phyloP scores from a whole-genome alignment of 92 coral and sea anemone genomes.

The Plumapathes pennacea region DNA sequence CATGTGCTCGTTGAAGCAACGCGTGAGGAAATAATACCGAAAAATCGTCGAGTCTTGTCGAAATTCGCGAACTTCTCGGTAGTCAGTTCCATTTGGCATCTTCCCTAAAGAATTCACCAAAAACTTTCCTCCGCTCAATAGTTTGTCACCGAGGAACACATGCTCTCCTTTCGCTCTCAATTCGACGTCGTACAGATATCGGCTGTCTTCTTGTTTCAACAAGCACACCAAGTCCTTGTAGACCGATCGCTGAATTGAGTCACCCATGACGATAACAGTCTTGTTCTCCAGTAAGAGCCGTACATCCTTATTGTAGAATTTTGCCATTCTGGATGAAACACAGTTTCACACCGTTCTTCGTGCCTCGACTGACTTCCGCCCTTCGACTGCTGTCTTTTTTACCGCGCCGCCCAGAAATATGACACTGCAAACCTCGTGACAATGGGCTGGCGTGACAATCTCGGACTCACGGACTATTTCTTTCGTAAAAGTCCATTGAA shows the following conservation, averaged over 20 bases:
- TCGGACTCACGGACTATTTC: no score
- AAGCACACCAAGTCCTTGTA: slow-evolving; percentile 91
- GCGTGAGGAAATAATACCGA: slow-evolving; percentile 77
- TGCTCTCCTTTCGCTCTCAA: slow-evolving; percentile 79
- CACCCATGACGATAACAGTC: slow-evolving; percentile 77
- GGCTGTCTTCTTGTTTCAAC: slow-evolving; percentile 59
- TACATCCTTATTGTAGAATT: slow-evolving; percentile 60
- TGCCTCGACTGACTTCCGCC: no score
- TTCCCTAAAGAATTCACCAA: slow-evolving; percentile 43
- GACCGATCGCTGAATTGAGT: slow-evolving; percentile 86
- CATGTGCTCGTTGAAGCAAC: slow-evolving; percentile 79
- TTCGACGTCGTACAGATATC: slow-evolving; percentile 61
- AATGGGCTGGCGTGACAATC: no score
- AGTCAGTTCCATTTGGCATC: slow-evolving; percentile 54
- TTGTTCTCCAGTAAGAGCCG: slow-evolving; percentile 51
- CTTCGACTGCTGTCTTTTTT: no score
- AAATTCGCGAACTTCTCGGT: slow-evolving; percentile 87
- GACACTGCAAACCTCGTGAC: no score
- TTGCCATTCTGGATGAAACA: slow-evolving; percentile 39
- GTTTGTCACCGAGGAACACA: slow-evolving; percentile 66
- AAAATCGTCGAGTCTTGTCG: slow-evolving; percentile 26
- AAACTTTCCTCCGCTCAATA: slow-evolving; percentile 61
- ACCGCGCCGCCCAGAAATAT: no score
- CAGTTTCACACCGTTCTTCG: no score
- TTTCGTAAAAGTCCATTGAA: no score